These are phyloP conservation scores for Tautogolabrus adspersus DNA, from an alignment of 2,113 vertebrate species.

Conservation along the genomic window DNA sequence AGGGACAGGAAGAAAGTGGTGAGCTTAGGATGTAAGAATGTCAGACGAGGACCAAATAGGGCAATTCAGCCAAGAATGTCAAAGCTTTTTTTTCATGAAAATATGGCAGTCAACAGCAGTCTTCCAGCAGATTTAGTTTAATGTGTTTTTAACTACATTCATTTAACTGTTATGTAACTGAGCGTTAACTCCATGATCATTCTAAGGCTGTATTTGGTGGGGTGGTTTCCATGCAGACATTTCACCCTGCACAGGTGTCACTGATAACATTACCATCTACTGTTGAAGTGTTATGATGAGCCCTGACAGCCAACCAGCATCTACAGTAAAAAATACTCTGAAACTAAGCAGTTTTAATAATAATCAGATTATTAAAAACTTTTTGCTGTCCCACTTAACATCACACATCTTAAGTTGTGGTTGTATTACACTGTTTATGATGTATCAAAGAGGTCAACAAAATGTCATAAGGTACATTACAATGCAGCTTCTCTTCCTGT, in stretches of 20 bases:
- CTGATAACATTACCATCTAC: no score
- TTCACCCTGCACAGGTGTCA: background rate
- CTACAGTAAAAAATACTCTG: background rate
- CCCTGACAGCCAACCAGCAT: background rate
- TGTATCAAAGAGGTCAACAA: background rate
- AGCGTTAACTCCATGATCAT: background rate
- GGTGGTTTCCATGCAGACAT: background rate
- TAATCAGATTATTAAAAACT: background rate
- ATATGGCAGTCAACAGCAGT: background rate
- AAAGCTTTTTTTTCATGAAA: constrained; percentile 4
- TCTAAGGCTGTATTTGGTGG: background rate
- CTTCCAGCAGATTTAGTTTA: constrained; percentile 22
- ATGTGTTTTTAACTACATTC: background rate
- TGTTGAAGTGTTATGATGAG: background rate
- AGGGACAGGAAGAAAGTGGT: constrained; percentile 63
- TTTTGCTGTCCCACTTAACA: no score
- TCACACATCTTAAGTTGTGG: background rate
- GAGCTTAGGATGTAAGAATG: constrained; percentile 59
- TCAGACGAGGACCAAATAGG: constrained; percentile 60
- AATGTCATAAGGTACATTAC: background rate
- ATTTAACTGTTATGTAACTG: background rate
- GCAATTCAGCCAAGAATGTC: constrained; percentile 42
- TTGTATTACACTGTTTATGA: background rate
- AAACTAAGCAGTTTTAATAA: background rate
- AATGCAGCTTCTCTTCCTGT: constrained; percentile 10